These are phyloP conservation scores for Drosophila eugracilis DNA, from an alignment of 1,140 invertebrate species.

Conservation along the genomic window DNA sequence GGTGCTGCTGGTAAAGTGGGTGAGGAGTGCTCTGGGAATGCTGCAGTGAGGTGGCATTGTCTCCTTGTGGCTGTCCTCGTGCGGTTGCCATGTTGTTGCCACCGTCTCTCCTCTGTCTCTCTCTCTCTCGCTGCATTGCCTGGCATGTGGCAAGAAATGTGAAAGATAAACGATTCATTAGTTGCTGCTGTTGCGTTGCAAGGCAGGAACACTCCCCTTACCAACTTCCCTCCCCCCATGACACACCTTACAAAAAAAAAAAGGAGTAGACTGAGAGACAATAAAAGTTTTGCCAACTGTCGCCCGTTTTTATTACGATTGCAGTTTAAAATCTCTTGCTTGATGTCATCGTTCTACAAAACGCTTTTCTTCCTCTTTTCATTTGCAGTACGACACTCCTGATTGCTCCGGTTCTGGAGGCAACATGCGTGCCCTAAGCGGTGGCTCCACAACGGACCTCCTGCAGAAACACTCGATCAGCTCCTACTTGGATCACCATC, in stretches of 20 bases:
- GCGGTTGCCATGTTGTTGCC: conserved; percentile 72
- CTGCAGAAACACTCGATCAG: conserved; percentile 86
- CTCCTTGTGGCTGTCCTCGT: conserved; percentile 54
- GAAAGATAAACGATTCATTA: conserved; percentile 83
- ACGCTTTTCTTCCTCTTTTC: not conserved
- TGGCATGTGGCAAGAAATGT: conserved; percentile 76
- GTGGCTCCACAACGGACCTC: conserved; percentile 78
- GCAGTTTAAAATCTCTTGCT: conserved; percentile 42
- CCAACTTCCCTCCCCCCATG: conserved; percentile 8
- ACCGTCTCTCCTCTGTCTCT: not conserved
- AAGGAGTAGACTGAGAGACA: conserved; percentile 18
- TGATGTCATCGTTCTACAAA: conserved; percentile 22
- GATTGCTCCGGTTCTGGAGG: conserved; percentile 58
- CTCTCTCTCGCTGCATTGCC: conserved; percentile 23
- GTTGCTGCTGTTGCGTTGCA: conserved; percentile 44
- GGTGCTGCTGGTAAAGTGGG: conserved; percentile 4
- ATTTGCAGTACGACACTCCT: conserved; percentile 69
- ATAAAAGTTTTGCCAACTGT: conserved; percentile 52
- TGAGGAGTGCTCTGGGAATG: not conserved
- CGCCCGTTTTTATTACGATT: conserved; percentile 63
- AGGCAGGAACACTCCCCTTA: not conserved
- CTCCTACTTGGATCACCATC: conserved; percentile 85
- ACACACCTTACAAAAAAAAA: conserved; percentile 7
- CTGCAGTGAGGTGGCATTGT: conserved; percentile 14
- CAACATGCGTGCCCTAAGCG: conserved; percentile 71